Percentiles rank a stretch among this genome's conserved stretches.
phyloP scores from a whole-genome alignment of 2,797 vertebrate genomes.

The Acanthopagrus latus region DNA sequence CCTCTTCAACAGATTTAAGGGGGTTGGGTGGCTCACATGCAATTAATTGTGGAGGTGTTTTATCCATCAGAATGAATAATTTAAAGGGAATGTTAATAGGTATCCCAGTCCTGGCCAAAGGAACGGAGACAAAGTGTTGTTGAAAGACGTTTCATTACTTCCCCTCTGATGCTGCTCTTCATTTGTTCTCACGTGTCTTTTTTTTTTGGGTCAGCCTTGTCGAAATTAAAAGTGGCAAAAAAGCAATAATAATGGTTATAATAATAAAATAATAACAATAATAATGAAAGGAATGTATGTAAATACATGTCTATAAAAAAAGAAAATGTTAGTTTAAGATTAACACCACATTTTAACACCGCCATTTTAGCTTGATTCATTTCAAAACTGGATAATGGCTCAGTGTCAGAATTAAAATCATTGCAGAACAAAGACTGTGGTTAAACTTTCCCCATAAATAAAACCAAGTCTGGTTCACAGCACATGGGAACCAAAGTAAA shows the following conservation, averaged over 20 bases:
- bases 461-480: conserved; percentile 40
- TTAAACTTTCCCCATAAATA: conserved; percentile 73
- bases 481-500: conserved; percentile 59
- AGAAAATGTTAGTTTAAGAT: conserved; percentile 17
- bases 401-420: conserved; percentile 42
- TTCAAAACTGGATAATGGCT: conserved; percentile 39
- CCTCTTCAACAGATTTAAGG: conserved; percentile 75
- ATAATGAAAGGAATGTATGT: not conserved
- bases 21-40: conserved; percentile 79
- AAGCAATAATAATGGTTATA: conserved; percentile 33
- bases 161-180: conserved; percentile 78
- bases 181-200: conserved; percentile 72
- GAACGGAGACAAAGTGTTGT: conserved; percentile 84
- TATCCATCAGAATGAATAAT: conserved; percentile 91
- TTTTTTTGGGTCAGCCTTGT: conserved; percentile 59
- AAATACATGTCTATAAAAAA: not conserved
- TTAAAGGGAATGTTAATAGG: conserved; percentile 88
- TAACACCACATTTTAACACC: not conserved
- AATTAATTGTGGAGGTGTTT: conserved; percentile 89
- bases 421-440: conserved; percentile 50
- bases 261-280: not conserved
- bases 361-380: conserved; percentile 53
- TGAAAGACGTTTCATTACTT: conserved; percentile 85
- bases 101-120: conserved; percentile 83
- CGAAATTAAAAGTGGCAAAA: conserved; percentile 33